Percentiles rank a stretch among this genome's conserved stretches.
Conservation (phyloP, 2,888 invertebrate genomes). For the Bibio marci region DNA sequence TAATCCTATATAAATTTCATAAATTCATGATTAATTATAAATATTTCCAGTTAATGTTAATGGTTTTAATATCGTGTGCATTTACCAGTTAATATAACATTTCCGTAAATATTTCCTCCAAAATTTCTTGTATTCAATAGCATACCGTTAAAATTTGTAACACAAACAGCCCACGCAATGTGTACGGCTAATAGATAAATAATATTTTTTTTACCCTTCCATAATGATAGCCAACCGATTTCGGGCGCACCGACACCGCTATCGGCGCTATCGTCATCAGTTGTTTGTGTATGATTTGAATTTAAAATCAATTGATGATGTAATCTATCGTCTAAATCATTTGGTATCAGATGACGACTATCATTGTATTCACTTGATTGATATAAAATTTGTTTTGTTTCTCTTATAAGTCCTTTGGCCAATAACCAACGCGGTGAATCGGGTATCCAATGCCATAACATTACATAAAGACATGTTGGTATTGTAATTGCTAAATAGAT, state of each 20-base stretch:
- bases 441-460: constrained; percentile 28
- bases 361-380: constrained; percentile 26
- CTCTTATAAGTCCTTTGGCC: constrained; percentile 19
- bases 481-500: constrained; percentile 30
- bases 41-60: too few relatives aligned
- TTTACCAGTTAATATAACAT: constrained; percentile 30
- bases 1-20: too few relatives aligned
- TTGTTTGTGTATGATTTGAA: constrained; percentile 16
- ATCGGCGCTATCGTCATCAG: constrained; percentile 19
- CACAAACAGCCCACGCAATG: constrained; percentile 23
- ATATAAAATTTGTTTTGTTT: constrained; percentile 23
- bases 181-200: constrained; percentile 24
- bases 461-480: constrained; percentile 25
- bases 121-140: constrained; percentile 30
- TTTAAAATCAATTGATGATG: constrained; percentile 17
- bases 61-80: too few relatives aligned
- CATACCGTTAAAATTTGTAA: constrained; percentile 30
- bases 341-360: constrained; percentile 19
- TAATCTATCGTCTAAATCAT: constrained; percentile 21
- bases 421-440: constrained; percentile 31
- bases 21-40: too few relatives aligned
- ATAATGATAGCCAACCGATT: constrained; percentile 22
- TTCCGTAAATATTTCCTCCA: constrained; percentile 26
- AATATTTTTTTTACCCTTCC: constrained; percentile 22
- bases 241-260: constrained; percentile 17